phyloP scores from a whole-genome alignment of 1,140 invertebrate species.

The Drosophila nigrodunni region DNA sequence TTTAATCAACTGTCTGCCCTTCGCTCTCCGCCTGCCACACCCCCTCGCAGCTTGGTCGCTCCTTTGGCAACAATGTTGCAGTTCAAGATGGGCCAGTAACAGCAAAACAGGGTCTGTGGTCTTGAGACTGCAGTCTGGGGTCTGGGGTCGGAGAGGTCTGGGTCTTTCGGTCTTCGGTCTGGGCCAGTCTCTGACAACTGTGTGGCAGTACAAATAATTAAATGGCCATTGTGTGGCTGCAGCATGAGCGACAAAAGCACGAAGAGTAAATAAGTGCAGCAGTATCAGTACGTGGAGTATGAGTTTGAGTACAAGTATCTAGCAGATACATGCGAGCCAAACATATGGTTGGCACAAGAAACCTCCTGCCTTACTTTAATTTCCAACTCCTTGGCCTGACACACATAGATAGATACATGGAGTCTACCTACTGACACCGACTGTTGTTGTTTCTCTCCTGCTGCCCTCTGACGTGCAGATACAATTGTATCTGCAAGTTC shows the following conservation, averaged over 20 bases:
- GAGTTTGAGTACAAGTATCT: constrained; percentile 25
- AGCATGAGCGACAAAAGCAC: constrained; percentile 19
- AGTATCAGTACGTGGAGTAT: too few species aligned
- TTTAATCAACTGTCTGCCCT: constrained; percentile 49
- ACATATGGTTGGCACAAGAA: constrained; percentile 74
- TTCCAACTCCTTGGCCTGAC: constrained; percentile 76
- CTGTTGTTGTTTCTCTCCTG: background rate
- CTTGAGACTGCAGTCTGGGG: too few species aligned
- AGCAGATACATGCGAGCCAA: constrained; percentile 52
- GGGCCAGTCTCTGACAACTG: constrained; percentile 9
- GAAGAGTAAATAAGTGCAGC: too few species aligned
- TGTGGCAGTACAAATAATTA: constrained; percentile 63
- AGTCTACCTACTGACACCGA: constrained; percentile 70
- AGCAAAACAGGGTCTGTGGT: background rate
- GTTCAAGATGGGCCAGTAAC: constrained; percentile 1
- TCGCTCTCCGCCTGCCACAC: too few species aligned
- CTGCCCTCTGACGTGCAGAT: constrained; percentile 41
- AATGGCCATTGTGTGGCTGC: constrained; percentile 62
- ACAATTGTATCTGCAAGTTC: constrained; percentile 70
- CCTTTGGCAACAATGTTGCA: constrained; percentile 34
- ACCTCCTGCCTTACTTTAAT: constrained; percentile 84
- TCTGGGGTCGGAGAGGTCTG: too few species aligned
- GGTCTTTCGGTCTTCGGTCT: background rate
- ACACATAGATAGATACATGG: constrained; percentile 67
- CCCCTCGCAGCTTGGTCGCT: background rate